Percentiles rank a stretch among this genome's conserved stretches.
These are phyloP conservation scores for Sebastes minor DNA, from an alignment of 2,797 vertebrate species.

Conservation along the genomic window DNA sequence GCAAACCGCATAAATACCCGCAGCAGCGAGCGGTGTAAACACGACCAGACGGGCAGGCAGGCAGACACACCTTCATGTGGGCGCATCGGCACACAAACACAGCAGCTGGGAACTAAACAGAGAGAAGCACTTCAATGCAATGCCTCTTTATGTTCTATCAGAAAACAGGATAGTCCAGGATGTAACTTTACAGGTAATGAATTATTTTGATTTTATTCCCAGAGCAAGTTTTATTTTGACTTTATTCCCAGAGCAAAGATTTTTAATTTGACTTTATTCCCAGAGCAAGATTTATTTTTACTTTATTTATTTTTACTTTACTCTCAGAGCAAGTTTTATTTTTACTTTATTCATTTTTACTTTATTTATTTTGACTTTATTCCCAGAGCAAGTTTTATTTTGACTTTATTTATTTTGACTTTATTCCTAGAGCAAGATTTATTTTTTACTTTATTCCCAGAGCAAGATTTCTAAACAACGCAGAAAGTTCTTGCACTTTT, in stretches of 20 bases:
- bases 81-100: not conserved
- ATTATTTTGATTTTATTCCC: too few species aligned
- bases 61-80: constrained; percentile 25
- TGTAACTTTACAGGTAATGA: not conserved
- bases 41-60: not conserved
- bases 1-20: constrained; percentile 66
- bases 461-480: not conserved
- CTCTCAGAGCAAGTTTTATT: too few species aligned
- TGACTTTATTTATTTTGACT: too few species aligned
- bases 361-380: too few species aligned
- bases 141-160: not conserved
- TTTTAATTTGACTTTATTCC: too few species aligned
- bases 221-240: too few species aligned
- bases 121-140: not conserved
- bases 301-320: too few species aligned
- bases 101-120: not conserved
- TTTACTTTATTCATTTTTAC: too few species aligned
- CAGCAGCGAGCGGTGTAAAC: constrained; percentile 29
- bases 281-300: not conserved
- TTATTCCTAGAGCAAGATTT: not conserved
- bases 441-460: too few species aligned
- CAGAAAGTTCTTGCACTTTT: not conserved
- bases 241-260: too few species aligned
- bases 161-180: not conserved
- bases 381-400: too few species aligned